Evolutionary conservation across 2,888 invertebrate genomes (phyloP).

Genomic region (Lithodes maja): DNA sequence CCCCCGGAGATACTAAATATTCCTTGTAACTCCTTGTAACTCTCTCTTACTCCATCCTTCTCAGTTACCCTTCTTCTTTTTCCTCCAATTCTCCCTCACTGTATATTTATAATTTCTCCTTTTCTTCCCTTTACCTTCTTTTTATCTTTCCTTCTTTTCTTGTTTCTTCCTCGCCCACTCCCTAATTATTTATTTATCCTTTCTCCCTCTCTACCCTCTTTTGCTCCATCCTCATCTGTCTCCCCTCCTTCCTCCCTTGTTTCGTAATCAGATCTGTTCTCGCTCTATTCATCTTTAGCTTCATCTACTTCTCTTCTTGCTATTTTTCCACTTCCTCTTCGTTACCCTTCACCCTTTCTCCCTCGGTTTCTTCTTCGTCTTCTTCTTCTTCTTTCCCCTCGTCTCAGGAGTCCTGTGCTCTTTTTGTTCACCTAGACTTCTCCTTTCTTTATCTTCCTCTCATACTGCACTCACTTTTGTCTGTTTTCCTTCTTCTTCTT

Average conservation of each 20-base stretch:
- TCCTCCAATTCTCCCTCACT: too few species aligned
- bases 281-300: neutral
- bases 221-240: too few species aligned
- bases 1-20: too few species aligned
- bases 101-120: too few species aligned
- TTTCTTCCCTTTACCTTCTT: too few species aligned
- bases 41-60: too few species aligned
- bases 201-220: too few species aligned
- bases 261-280: neutral
- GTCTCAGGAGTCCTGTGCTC: neutral
- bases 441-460: neutral
- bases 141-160: too few species aligned
- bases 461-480: neutral
- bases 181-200: too few species aligned
- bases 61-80: too few species aligned
- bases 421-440: neutral
- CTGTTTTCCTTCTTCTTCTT: neutral
- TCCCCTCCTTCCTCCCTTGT: neutral
- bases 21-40: too few species aligned
- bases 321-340: neutral
- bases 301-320: neutral
- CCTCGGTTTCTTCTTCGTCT: neutral
- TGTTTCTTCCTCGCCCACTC: too few species aligned
- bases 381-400: neutral
- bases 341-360: neutral